Percentiles rank a stretch among this genome's conserved stretches.
phyloP scores from a whole-genome alignment of 2,888 invertebrate species.

The Criorhina ranunculi region DNA sequence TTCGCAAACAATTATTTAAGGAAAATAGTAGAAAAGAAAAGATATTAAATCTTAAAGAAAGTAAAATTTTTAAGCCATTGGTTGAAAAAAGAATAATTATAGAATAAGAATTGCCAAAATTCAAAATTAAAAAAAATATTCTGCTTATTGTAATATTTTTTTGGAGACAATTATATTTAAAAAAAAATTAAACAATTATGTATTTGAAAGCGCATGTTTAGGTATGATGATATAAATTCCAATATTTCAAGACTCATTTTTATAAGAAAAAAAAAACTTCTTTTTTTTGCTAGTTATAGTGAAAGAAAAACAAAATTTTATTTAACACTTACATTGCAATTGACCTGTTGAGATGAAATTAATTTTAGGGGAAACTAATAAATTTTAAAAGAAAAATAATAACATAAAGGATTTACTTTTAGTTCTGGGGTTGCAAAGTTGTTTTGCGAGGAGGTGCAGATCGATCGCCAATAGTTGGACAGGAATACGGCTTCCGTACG shows the following conservation, averaged over 20 bases:
- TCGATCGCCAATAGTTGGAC: too few species aligned
- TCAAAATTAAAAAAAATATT: conserved; percentile 13
- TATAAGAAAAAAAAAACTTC: conserved; percentile 52
- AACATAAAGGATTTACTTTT: not conserved
- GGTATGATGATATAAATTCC: conserved; percentile 31
- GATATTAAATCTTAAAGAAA: conserved; percentile 18
- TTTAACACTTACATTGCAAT: conserved; percentile 57
- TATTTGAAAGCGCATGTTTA: conserved; percentile 11
- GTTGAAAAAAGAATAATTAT: conserved; percentile 33
- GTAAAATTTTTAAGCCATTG: conserved; percentile 60
- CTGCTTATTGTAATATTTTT: conserved; percentile 32
- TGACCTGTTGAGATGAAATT: conserved; percentile 56
- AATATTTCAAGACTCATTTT: conserved; percentile 69
- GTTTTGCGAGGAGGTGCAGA: not conserved
- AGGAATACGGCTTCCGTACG: too few species aligned
- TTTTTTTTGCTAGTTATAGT: conserved; percentile 48
- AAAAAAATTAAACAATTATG: not conserved
- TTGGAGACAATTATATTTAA: not conserved
- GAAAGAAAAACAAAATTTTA: conserved; percentile 19
- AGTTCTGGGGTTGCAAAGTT: not conserved
- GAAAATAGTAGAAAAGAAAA: conserved; percentile 14
- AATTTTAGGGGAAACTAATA: conserved; percentile 56
- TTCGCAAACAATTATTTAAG: conserved; percentile 18
- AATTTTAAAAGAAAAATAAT: conserved; percentile 36
- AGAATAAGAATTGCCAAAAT: conserved; percentile 46